Percentiles rank a stretch among this genome's conserved stretches.
Conservation (phyloP, 2,888 invertebrate genomes). For the Torymus texanus region DNA sequence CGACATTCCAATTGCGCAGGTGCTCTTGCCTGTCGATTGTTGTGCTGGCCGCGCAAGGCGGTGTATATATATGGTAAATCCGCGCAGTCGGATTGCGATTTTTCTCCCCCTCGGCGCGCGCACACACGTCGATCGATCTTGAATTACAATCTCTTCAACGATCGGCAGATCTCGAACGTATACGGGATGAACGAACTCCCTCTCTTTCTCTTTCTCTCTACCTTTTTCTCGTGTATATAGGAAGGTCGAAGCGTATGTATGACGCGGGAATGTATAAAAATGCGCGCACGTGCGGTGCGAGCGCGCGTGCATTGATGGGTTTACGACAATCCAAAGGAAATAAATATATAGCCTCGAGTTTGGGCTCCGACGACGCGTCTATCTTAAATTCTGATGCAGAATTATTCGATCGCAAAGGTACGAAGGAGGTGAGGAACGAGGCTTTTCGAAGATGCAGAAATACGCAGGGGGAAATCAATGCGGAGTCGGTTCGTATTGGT, state of each 20-base stretch:
- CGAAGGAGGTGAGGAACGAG: no score
- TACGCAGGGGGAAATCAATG: no score
- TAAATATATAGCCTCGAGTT: background rate
- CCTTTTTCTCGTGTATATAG: background rate
- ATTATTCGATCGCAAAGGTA: background rate
- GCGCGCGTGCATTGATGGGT: constrained; percentile 36
- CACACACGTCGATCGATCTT: constrained; percentile 43
- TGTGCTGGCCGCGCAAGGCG: constrained; percentile 3
- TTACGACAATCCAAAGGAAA: constrained; percentile 24
- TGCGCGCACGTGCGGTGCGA: background rate
- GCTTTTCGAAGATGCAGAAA: no score
- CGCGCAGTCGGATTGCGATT: constrained; percentile 45
- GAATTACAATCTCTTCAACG: constrained; percentile 51
- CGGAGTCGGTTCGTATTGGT: no score
- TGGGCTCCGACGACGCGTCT: background rate
- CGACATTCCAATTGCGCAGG: constrained; percentile 60
- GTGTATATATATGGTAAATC: constrained; percentile 33
- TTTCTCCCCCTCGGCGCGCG: constrained; percentile 25
- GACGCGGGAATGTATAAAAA: constrained; percentile 18
- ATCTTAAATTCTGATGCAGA: background rate
- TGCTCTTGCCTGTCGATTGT: constrained; percentile 47
- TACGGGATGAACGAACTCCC: constrained; percentile 46
- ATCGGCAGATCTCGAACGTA: constrained; percentile 18
- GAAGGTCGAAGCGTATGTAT: constrained; percentile 16
- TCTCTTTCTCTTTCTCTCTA: background rate